phyloP scores from a whole-genome alignment of 2,888 invertebrate species.

The Sinopyrophorus schimmeli region DNA sequence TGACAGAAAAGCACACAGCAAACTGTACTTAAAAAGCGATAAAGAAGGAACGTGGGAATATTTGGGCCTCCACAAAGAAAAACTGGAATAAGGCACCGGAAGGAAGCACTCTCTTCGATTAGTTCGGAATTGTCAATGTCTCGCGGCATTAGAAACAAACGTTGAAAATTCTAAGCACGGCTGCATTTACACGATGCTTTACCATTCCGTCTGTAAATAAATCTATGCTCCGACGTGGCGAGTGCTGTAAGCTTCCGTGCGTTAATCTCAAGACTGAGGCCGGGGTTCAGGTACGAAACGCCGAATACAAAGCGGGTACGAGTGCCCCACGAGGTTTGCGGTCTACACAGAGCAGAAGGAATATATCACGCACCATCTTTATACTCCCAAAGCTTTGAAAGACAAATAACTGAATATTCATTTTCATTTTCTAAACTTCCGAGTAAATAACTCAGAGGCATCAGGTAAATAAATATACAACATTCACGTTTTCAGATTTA shows the following conservation, averaged over 20 bases:
- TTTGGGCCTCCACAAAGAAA: slow-evolving; percentile 10
- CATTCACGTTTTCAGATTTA: no score
- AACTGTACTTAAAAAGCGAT: slow-evolving; percentile 24
- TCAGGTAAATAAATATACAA: no score
- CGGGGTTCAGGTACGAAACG: slow-evolving; percentile 16
- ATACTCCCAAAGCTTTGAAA: slow-evolving; percentile 19
- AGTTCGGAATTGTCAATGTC: slow-evolving; percentile 26
- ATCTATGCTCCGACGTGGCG: slow-evolving; percentile 29
- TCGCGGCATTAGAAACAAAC: slow-evolving; percentile 19
- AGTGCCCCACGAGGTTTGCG: slow-evolving; percentile 23
- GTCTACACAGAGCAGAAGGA: slow-evolving; percentile 24
- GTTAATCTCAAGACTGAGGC: slow-evolving; percentile 29
- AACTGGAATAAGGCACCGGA: slow-evolving; percentile 3
- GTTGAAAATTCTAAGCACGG: slow-evolving; percentile 26
- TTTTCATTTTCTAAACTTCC: slow-evolving; percentile 23
- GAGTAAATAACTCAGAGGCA: slow-evolving; percentile 8
- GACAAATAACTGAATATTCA: slow-evolving; percentile 30
- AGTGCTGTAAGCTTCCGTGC: slow-evolving; percentile 27
- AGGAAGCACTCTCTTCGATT: slow-evolving; percentile 30
- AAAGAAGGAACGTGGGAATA: slow-evolving; percentile 20
- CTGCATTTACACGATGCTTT: slow-evolving; percentile 32
- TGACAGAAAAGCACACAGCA: slow-evolving; percentile 13
- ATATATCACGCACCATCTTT: slow-evolving; percentile 30
- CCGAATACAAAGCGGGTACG: slow-evolving; percentile 29
- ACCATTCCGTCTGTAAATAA: slow-evolving; percentile 33